Conservation (phyloP, 2,888 invertebrate species). For the Metopia argyrocephala region DNA sequence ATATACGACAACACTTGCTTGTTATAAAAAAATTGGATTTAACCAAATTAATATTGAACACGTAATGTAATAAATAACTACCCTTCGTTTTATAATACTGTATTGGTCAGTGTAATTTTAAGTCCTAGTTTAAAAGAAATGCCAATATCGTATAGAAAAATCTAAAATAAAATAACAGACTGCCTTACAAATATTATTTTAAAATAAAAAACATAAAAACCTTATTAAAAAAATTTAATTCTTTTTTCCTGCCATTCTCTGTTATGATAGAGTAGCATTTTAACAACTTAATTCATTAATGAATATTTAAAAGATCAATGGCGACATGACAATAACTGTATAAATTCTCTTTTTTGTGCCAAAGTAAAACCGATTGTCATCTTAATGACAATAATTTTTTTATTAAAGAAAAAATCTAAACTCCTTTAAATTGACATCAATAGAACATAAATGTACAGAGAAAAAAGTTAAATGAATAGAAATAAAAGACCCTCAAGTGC, state of each 20-base stretch:
- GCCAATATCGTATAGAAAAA: too few species aligned
- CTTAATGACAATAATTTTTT: slow-evolving; percentile 44
- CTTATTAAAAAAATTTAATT: too few species aligned
- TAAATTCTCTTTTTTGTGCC: neutral
- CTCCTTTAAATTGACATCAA: slow-evolving; percentile 18
- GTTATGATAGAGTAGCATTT: neutral
- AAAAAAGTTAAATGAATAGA: slow-evolving; percentile 16
- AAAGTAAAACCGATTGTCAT: slow-evolving; percentile 40
- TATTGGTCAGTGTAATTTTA: too few species aligned
- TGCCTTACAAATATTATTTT: too few species aligned
- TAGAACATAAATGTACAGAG: slow-evolving; percentile 17
- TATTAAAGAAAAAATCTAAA: neutral
- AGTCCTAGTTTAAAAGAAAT: too few species aligned
- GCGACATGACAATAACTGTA: slow-evolving; percentile 23
- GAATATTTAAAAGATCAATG: slow-evolving; percentile 17
- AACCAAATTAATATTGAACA: too few species aligned
- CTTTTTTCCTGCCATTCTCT: neutral
- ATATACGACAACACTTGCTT: too few species aligned
- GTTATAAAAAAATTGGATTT: too few species aligned
- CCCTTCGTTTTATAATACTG: too few species aligned
- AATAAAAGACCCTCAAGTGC: slow-evolving; percentile 50
- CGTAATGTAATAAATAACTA: too few species aligned
- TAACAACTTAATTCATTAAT: neutral
- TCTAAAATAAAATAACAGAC: too few species aligned
- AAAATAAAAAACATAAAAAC: too few species aligned